Evolutionary conservation across 2,797 vertebrate species (phyloP), one percentile per base, ranked within the genome.

Genomic region (Sebastolobus altivelis): DNA sequence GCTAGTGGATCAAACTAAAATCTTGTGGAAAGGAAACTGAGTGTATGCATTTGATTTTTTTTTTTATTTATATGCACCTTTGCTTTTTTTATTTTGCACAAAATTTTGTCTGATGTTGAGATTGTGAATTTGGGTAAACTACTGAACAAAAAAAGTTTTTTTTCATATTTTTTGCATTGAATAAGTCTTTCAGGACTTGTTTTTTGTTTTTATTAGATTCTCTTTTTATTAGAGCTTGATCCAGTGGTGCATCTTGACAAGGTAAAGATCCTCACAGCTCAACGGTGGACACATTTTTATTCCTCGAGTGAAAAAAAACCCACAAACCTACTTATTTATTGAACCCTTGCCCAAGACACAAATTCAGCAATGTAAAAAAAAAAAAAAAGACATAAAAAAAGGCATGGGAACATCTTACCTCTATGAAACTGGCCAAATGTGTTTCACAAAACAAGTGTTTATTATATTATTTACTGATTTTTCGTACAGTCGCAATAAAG

Each of bases 401-500:
- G 73, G 49, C 62, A 86, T 75, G 61, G 62, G 61, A 84, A 79
- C 38, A 74, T 85, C 29, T 86, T 85, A 89, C 78, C 46, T 91
- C 77, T 77, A 52, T 78, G 31, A 62, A 93, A 87, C 62, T 89
- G 85, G 89, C 80, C 89, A 91, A 91, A 90, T 77, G 78, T 88
- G 74, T 87, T 90, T 80, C 67, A 81, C 69, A 46, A 87, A 75
- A 63, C 29, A 76, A 83, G 73, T 87, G 89, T 90, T 88, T 76
- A 78, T 86, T 89, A 84, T 85, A 91, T 89, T 88, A 91, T 85
- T 91, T 79, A 83, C 77, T 70, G 80, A 84, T 77, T 84, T 89
- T 93, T 91, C 71, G 74, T 93, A 93, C 79, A 79, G 81, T 85
- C 77, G 86, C 74, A 94, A 92, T 93, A 92, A 93, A 94, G 66